Conservation (phyloP, 1,140 invertebrate species). For the Thaumetopoea pityocampa region DNA sequence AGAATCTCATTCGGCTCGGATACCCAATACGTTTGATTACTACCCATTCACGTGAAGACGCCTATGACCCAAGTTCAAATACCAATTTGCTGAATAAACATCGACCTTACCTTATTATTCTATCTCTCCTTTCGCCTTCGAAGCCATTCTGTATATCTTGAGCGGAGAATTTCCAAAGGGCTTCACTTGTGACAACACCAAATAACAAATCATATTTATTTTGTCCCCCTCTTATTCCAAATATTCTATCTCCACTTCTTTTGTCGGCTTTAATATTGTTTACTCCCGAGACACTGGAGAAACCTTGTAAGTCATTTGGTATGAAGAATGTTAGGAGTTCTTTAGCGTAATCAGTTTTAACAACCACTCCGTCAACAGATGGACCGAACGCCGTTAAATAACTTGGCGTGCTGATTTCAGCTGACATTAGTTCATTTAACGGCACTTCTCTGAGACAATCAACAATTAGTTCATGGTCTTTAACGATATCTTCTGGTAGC, state of each 20-base stretch:
- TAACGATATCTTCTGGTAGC: conserved; percentile 85
- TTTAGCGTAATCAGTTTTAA: conserved; percentile 86
- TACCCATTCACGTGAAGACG: conserved; percentile 19
- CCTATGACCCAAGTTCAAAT: conserved; percentile 22
- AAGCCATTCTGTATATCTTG: conserved; percentile 93
- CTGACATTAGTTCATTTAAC: conserved; percentile 85
- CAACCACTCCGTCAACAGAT: conserved; percentile 91
- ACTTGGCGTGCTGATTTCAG: conserved; percentile 88
- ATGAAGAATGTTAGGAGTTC: conserved; percentile 84
- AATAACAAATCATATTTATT: conserved; percentile 88
- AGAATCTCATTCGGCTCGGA: background rate
- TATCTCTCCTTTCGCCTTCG: conserved; percentile 90
- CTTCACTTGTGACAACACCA: conserved; percentile 90
- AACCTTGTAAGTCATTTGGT: conserved; percentile 81
- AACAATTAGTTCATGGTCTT: conserved; percentile 87
- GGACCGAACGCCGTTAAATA: conserved; percentile 91
- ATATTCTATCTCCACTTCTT: conserved; percentile 63
- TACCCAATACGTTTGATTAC: conserved; percentile 22
- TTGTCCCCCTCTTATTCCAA: conserved; percentile 59
- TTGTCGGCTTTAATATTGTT: conserved; percentile 79
- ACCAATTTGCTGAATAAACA: conserved; percentile 47
- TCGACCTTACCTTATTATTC: conserved; percentile 82
- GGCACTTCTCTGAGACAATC: conserved; percentile 87
- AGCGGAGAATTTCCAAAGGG: conserved; percentile 88
- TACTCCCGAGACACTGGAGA: conserved; percentile 61